Evolutionary conservation across 1,140 invertebrate species (phyloP).

Genomic region (Daktulosphaira vitifoliae): DNA sequence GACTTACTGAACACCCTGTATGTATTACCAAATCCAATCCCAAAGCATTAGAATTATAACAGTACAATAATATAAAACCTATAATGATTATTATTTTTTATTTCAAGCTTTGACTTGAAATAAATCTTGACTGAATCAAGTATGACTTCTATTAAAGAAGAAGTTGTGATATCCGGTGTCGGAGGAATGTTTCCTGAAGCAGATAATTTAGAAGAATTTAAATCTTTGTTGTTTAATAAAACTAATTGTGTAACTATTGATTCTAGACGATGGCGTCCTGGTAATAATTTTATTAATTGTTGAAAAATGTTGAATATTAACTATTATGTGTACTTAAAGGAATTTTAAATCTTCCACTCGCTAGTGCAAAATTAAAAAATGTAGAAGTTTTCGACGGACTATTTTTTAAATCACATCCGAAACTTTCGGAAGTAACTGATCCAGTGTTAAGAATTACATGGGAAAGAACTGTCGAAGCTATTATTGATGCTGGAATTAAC

Average conservation of each 20-base stretch:
- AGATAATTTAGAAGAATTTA: constrained; percentile 52
- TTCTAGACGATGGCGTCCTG: constrained; percentile 17
- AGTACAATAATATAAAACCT: no score
- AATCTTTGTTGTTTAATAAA: constrained; percentile 48
- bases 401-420: constrained; percentile 39
- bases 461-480: constrained; percentile 32
- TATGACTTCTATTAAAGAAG: constrained; percentile 9
- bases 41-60: no score
- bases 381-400: constrained; percentile 36
- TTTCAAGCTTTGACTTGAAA: no score
- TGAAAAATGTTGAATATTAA: no score
- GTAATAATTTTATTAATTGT: no score
- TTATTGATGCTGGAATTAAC: constrained; percentile 45
- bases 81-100: no score
- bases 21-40: no score
- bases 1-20: no score
- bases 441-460: constrained; percentile 34
- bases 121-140: no score
- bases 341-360: no score
- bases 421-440: constrained; percentile 37
- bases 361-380: constrained; percentile 21
- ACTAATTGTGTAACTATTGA: constrained; percentile 16
- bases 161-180: constrained; percentile 56
- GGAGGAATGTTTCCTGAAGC: constrained; percentile 55
- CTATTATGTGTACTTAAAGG: no score